Percentiles rank a stretch among this genome's conserved stretches.
These are phyloP conservation scores for Stratiolaelaps scimitus DNA, from an alignment of 1,140 invertebrate genomes.

Conservation along the genomic window DNA sequence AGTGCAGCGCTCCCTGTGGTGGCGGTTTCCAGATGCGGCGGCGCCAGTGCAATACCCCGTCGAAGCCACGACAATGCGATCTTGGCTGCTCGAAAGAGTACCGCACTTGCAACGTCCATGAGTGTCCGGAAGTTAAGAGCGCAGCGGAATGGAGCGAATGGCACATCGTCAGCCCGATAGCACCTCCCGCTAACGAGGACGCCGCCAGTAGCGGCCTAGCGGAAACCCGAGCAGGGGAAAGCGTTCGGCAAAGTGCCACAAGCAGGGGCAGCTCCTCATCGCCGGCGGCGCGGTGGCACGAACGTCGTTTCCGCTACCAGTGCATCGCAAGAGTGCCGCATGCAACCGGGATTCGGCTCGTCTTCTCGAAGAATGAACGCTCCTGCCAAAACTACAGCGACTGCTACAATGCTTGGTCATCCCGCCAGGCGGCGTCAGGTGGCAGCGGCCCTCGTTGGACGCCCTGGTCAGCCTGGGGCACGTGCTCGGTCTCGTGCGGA, in stretches of 20 bases:
- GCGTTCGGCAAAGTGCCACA: no score
- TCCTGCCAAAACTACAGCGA: conserved; percentile 45
- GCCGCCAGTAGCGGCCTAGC: no score
- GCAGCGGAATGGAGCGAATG: conserved; percentile 62
- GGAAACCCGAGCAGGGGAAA: no score
- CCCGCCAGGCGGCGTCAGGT: conserved; percentile 39
- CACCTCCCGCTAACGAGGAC: no score
- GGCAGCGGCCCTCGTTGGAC: conserved; percentile 47
- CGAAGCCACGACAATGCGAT: conserved; percentile 47
- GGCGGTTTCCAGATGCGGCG: conserved; percentile 41
- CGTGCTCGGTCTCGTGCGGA: conserved; percentile 63
- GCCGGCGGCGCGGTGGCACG: conserved; percentile 49
- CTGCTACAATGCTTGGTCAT: conserved; percentile 37
- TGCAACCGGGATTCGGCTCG: conserved; percentile 41
- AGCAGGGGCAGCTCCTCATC: no score
- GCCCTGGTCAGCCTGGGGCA: conserved; percentile 59
- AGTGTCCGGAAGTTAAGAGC: conserved; percentile 54
- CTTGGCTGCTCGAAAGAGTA: conserved; percentile 50
- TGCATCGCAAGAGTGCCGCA: conserved; percentile 62
- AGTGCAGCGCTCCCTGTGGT: conserved; percentile 40
- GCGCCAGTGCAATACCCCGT: conserved; percentile 53
- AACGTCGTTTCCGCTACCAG: conserved; percentile 59
- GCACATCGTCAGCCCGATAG: conserved; percentile 47
- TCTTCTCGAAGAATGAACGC: conserved; percentile 61
- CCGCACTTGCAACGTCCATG: conserved; percentile 55